These are phyloP conservation scores for Halcyon badia DNA, from an alignment of 2,797 vertebrate species.

Conservation along the genomic window DNA sequence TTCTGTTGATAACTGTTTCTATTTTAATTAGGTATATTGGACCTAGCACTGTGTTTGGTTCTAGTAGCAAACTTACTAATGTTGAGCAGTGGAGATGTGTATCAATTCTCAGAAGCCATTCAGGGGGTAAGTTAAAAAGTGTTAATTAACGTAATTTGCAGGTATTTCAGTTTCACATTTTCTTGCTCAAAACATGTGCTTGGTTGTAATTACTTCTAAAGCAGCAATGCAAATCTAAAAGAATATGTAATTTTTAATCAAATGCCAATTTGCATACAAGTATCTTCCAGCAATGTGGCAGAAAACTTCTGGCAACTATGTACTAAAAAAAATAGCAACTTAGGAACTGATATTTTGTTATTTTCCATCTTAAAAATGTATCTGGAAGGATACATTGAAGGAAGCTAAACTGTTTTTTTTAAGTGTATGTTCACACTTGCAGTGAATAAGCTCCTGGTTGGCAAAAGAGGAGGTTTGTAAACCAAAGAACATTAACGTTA, in stretches of 20 bases:
- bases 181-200: background rate
- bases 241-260: background rate
- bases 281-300: background rate
- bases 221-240: background rate
- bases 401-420: background rate
- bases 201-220: background rate
- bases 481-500: background rate
- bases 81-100: slow-evolving; percentile 99
- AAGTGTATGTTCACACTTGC: background rate
- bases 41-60: slow-evolving; percentile 96
- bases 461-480: background rate
- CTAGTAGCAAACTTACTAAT: slow-evolving; percentile 96
- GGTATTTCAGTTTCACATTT: background rate
- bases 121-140: slow-evolving; percentile 87
- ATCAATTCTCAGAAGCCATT: slow-evolving; percentile 95
- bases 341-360: background rate
- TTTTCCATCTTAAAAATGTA: background rate
- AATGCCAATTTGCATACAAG: background rate
- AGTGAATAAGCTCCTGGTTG: background rate
- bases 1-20: background rate
- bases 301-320: background rate
- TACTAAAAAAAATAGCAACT: background rate
- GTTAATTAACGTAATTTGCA: background rate
- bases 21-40: slow-evolving; percentile 89
- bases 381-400: background rate